phyloP scores from a whole-genome alignment of 2,888 invertebrate species.

The Trichacis sp. region DNA sequence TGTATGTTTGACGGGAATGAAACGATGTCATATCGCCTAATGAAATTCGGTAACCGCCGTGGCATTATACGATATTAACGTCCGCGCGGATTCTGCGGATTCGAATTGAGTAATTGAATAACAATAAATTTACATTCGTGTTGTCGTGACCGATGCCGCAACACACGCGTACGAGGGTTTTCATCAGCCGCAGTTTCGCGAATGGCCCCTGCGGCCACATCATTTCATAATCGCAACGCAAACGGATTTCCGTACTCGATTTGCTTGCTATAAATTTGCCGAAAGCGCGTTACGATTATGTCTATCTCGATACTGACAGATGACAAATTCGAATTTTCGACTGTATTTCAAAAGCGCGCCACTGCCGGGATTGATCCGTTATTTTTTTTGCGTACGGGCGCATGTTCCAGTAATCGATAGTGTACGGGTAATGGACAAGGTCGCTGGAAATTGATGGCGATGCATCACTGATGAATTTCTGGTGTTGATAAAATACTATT shows the following conservation, averaged over 20 bases:
- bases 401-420: too few relatives aligned
- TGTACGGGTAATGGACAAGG: too few relatives aligned
- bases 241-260: conserved; percentile 58
- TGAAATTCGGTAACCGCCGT: conserved; percentile 48
- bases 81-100: conserved; percentile 53
- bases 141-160: conserved; percentile 63
- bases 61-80: conserved; percentile 62
- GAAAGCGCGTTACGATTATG: conserved; percentile 32
- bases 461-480: too few relatives aligned
- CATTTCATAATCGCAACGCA: conserved; percentile 64
- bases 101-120: conserved; percentile 66
- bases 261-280: conserved; percentile 42
- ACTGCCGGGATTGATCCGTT: not conserved
- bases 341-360: not conserved
- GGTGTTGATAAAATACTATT: too few relatives aligned
- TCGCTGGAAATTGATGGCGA: too few relatives aligned
- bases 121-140: conserved; percentile 67
- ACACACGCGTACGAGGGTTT: conserved; percentile 57
- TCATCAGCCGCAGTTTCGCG: conserved; percentile 52
- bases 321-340: conserved; percentile 4
- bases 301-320: conserved; percentile 16
- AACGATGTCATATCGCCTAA: conserved; percentile 33
- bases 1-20: conserved; percentile 27
- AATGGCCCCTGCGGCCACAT: conserved; percentile 52
- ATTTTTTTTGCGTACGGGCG: too few relatives aligned